These are phyloP conservation scores for Chloromyia formosa DNA, from an alignment of 2,888 invertebrate species.

Conservation along the genomic window DNA sequence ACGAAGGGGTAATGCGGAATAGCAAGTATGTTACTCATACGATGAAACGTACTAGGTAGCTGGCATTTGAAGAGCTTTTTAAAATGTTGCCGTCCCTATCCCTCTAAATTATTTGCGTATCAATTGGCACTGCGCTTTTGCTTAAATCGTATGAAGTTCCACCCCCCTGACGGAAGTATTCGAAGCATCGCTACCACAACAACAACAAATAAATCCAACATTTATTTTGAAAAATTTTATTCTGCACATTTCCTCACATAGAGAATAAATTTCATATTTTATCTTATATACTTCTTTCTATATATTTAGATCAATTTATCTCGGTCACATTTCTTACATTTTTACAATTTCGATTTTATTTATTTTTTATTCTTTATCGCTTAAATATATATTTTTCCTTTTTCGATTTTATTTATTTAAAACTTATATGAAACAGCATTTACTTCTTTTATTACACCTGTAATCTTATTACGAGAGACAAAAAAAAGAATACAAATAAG, in stretches of 20 bases:
- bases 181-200: too few relatives aligned
- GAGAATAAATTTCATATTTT: constrained; percentile 45
- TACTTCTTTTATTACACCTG: constrained; percentile 47
- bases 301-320: constrained; percentile 12
- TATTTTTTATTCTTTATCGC: constrained; percentile 4
- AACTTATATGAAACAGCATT: constrained; percentile 44
- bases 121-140: too few relatives aligned
- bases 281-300: constrained; percentile 24
- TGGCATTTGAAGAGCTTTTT: too few relatives aligned
- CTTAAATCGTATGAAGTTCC: too few relatives aligned
- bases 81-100: too few relatives aligned
- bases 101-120: too few relatives aligned
- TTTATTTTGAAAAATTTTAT: constrained; percentile 41
- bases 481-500: constrained; percentile 38
- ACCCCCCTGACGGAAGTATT: too few relatives aligned
- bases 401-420: constrained; percentile 35
- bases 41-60: too few relatives aligned
- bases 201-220: not conserved
- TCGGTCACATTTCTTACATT: constrained; percentile 36
- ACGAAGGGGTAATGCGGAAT: too few relatives aligned
- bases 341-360: constrained; percentile 37
- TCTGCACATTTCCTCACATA: constrained; percentile 35
- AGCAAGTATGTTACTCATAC: too few relatives aligned
- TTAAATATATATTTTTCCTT: not conserved
- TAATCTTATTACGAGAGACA: constrained; percentile 48